Conservation (phyloP, 2,113 vertebrate species). For the Corvus moneduloides region DNA sequence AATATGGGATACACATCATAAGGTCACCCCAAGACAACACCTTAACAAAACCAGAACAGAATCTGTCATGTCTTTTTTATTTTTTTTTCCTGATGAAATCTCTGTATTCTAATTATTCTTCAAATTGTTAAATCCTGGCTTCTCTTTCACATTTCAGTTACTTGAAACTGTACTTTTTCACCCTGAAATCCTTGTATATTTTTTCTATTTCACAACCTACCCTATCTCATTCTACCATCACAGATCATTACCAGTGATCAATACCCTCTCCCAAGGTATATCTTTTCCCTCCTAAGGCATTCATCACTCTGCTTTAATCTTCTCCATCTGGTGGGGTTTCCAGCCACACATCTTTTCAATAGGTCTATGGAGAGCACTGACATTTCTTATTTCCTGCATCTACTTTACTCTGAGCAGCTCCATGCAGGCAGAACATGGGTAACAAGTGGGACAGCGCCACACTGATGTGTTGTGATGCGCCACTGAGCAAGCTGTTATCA, state of each 20-base stretch:
- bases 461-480: neutral
- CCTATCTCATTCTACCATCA: neutral
- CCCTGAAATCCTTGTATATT: neutral
- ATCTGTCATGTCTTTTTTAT: neutral
- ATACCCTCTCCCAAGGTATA: neutral
- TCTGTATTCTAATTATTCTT: neutral
- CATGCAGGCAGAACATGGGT: rapidly evolving
- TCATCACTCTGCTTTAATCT: neutral
- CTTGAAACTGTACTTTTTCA: neutral
- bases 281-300: neutral
- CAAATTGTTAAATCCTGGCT: neutral
- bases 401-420: neutral
- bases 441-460: rapidly evolving
- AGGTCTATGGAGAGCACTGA: neutral
- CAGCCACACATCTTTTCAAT: neutral
- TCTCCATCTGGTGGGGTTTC: neutral
- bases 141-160: neutral
- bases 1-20: no score
- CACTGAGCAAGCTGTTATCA: neutral
- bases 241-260: neutral
- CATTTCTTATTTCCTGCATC: neutral
- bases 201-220: neutral
- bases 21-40: no score
- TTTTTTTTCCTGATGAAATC: neutral
- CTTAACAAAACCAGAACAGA: neutral